A percentile compares a stretch with the other conserved stretches of the same genome.
Conservation (phyloP, 2,113 vertebrate species). For the Aptenodytes forsteri region DNA sequence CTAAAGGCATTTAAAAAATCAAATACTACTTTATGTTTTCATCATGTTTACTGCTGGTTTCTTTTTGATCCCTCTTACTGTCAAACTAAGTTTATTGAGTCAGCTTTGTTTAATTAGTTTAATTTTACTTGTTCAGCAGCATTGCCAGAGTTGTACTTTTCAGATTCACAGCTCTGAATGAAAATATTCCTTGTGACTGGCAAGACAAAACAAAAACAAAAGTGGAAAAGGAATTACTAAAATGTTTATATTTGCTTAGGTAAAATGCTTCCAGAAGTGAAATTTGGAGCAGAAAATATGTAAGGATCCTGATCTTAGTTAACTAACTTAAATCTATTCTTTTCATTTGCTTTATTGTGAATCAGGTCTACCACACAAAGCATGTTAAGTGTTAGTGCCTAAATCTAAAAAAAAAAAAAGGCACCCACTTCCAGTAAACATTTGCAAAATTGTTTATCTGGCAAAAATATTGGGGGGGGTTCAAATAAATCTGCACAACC, state of each 20-base stretch:
- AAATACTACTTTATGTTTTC: neutral
- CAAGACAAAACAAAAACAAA: conserved; percentile 26
- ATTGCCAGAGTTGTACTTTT: conserved; percentile 22
- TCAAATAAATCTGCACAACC: neutral
- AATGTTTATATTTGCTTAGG: conserved; percentile 7
- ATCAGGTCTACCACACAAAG: neutral
- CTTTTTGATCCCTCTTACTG: neutral
- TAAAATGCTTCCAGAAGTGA: conserved; percentile 29
- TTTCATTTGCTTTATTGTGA: neutral
- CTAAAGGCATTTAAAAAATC: neutral
- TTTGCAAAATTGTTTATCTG: neutral
- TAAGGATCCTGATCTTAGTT: neutral
- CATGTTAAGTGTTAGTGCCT: neutral
- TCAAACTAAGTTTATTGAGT: conserved; percentile 8
- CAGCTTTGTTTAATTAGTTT: conserved; percentile 49
- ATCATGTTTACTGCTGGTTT: neutral
- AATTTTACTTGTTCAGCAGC: conserved; percentile 21
- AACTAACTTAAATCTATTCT: neutral
- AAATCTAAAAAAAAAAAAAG: neutral
- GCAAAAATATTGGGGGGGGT: neutral
- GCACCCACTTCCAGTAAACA: neutral
- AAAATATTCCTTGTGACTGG: conserved; percentile 39
- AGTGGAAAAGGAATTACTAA: conserved; percentile 8
- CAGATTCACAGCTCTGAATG: conserved; percentile 37
- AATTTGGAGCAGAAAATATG: neutral